Percentiles rank a stretch among this genome's conserved stretches.
Conservation (phyloP, 2,113 vertebrate species). For the Strigops habroptila region DNA sequence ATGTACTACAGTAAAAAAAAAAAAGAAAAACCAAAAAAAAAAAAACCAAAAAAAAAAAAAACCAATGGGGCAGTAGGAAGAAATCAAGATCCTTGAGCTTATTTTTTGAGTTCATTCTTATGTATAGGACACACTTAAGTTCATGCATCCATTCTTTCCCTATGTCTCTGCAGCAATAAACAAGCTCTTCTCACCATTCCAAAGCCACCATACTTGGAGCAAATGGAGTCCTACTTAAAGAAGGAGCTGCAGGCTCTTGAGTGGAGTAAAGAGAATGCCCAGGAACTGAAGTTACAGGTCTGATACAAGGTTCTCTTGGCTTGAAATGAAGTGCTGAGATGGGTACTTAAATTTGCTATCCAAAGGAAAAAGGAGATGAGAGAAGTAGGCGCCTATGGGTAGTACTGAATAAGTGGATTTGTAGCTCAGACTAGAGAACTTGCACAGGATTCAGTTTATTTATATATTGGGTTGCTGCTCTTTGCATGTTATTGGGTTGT, state of each 20-base stretch:
- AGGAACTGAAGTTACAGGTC: slow-evolving; percentile 82
- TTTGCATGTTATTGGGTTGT: not conserved
- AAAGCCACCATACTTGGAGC: slow-evolving; percentile 76
- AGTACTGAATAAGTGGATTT: not conserved
- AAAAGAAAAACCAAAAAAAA: not conserved
- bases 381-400: not conserved
- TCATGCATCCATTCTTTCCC: not conserved
- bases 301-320: not conserved
- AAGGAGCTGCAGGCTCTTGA: slow-evolving; percentile 74
- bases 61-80: not conserved
- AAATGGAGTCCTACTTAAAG: slow-evolving; percentile 73
- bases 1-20: not conserved
- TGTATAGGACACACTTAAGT: not conserved
- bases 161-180: slow-evolving; percentile 7
- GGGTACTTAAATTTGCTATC: not conserved
- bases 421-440: not conserved
- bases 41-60: not conserved
- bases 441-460: not conserved
- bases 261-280: slow-evolving; percentile 56
- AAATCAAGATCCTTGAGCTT: not conserved
- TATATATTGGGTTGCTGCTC: not conserved
- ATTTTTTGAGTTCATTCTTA: not conserved
- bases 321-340: not conserved
- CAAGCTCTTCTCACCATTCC: not conserved
- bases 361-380: not conserved